Evolutionary conservation across 2,113 vertebrate genomes (phyloP).

Genomic region (Apteryx owenii): DNA sequence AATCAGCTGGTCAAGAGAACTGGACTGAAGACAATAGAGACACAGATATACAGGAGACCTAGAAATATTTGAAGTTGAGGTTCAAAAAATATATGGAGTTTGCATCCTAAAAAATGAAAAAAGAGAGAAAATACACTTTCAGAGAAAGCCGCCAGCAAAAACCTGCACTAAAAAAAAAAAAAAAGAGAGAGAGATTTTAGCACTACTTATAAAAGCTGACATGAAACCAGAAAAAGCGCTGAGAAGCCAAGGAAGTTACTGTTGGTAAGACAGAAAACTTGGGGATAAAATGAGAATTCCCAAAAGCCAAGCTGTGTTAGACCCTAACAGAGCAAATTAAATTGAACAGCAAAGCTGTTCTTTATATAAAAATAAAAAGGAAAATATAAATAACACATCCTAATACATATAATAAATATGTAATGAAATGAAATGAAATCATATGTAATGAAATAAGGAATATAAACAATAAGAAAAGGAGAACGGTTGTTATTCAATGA

Average conservation of each 20-base stretch:
- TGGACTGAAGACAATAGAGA: not conserved
- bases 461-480: not conserved
- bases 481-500: not conserved
- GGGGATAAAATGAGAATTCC: not conserved
- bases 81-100: not conserved
- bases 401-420: not conserved
- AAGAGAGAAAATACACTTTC: not conserved
- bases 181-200: not conserved
- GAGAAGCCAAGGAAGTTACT: not conserved
- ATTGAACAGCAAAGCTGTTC: not conserved
- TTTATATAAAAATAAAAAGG: not conserved
- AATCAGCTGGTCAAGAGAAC: not conserved
- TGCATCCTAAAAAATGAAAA: not conserved
- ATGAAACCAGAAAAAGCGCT: not conserved
- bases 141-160: not conserved
- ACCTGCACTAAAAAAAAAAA: not conserved
- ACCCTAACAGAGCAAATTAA: not conserved
- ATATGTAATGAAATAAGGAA: not conserved
- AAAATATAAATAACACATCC: not conserved
- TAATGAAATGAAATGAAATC: not conserved
- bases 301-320: not conserved
- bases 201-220: not conserved
- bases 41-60: not conserved
- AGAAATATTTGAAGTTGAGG: not conserved
- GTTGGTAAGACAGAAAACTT: not conserved